phyloP scores from a whole-genome alignment of 37 sponge, comb jelly and placozoan species.

The Bolinopsis microptera region DNA sequence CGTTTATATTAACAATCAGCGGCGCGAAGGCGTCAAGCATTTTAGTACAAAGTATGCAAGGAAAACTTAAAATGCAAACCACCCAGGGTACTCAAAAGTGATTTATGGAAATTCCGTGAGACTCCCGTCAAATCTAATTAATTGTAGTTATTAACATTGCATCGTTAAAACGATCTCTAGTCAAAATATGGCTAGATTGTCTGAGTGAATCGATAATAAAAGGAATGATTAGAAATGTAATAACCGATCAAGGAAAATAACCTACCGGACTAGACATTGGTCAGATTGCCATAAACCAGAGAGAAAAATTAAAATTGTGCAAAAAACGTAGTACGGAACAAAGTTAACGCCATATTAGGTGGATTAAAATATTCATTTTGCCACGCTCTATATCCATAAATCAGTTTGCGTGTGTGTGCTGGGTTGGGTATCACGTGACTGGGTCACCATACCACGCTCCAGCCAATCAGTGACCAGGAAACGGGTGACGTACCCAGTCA shows the following conservation, averaged over 20 bases:
- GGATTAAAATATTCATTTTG: background rate
- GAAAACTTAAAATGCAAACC: background rate
- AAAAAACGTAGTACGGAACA: background rate
- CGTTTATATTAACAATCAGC: background rate
- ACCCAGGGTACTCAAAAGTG: background rate
- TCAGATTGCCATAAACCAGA: background rate
- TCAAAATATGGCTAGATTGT: background rate
- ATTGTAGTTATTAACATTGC: background rate
- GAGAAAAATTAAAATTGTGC: background rate
- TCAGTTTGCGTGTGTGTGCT: background rate
- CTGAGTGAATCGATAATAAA: background rate
- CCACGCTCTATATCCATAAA: background rate
- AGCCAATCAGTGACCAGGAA: background rate
- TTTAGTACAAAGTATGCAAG: too few species aligned
- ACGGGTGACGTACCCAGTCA: background rate
- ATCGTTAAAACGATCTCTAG: background rate
- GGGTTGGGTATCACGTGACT: background rate
- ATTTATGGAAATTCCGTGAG: background rate
- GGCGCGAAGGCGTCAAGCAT: background rate
- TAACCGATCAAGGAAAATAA: background rate
- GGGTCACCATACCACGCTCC: background rate
- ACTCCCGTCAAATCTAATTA: background rate
- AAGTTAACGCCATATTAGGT: background rate
- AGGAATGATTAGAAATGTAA: background rate
- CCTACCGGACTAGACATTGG: background rate